These are phyloP conservation scores for Bagarius yarrelli DNA, from an alignment of 2,113 vertebrate genomes.

Conservation along the genomic window DNA sequence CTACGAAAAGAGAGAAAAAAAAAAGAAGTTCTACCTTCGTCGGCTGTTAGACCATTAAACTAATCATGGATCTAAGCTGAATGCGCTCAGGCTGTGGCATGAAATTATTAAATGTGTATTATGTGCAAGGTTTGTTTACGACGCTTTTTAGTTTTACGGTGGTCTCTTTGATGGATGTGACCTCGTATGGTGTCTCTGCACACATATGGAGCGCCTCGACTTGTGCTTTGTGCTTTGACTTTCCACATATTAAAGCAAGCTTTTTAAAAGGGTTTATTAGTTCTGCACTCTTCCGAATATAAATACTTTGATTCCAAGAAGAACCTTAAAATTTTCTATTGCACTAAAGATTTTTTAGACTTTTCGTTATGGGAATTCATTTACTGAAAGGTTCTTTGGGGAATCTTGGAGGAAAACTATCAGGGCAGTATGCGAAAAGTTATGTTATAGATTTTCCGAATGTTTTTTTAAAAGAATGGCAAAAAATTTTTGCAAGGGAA, in stretches of 20 bases:
- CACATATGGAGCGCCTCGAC: background rate
- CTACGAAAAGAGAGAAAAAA: constrained; percentile 19
- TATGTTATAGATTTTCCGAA: too few species aligned
- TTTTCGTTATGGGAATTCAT: too few species aligned
- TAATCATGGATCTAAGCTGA: constrained; percentile 26
- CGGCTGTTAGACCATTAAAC: constrained; percentile 29
- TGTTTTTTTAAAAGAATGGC: too few species aligned
- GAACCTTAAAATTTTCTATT: too few species aligned
- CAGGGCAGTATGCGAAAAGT: too few species aligned
- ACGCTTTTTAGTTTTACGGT: background rate
- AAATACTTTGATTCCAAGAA: too few species aligned
- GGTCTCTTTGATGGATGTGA: background rate
- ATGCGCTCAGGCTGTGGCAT: background rate
- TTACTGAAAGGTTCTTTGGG: too few species aligned
- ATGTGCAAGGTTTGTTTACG: background rate
- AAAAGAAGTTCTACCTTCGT: constrained; percentile 30
- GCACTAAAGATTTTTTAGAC: too few species aligned
- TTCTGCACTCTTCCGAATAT: background rate
- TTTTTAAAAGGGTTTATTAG: background rate
- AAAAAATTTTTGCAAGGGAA: too few species aligned
- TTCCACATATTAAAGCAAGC: background rate
- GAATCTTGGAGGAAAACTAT: too few species aligned
- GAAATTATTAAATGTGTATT: constrained; percentile 3
- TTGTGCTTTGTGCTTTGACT: background rate
- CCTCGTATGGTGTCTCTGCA: background rate